Percentiles rank a stretch among this genome's conserved stretches.
Evolutionary conservation across 1,140 invertebrate genomes (phyloP).

Genomic region (Chrysopa pallens): DNA sequence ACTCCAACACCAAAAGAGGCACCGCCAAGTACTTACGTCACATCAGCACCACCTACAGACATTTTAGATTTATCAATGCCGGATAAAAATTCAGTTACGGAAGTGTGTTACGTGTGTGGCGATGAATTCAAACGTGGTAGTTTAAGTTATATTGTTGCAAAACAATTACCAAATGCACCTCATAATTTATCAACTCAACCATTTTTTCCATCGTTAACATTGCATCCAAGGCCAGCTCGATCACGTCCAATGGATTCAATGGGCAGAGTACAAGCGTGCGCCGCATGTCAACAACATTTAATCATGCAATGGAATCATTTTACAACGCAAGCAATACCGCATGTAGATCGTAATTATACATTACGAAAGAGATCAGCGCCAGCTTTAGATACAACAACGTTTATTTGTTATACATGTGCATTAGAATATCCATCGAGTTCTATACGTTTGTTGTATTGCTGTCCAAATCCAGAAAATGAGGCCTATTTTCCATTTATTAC

Average conservation of each 20-base stretch:
- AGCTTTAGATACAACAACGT: constrained; percentile 45
- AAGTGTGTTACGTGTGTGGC: constrained; percentile 79
- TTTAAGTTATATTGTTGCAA: constrained; percentile 41
- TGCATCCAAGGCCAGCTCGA: constrained; percentile 62
- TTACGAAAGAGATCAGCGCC: constrained; percentile 53
- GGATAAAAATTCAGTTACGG: constrained; percentile 73
- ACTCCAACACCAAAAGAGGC: constrained; percentile 20
- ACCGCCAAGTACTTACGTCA: constrained; percentile 8
- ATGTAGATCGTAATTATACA: constrained; percentile 58
- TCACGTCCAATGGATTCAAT: constrained; percentile 70
- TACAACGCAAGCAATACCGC: constrained; percentile 47
- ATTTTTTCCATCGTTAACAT: constrained; percentile 70
- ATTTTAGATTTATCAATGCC: constrained; percentile 79
- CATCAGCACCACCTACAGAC: constrained; percentile 30
- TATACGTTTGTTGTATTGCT: constrained; percentile 66
- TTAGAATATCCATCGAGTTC: constrained; percentile 54
- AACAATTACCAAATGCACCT: constrained; percentile 23
- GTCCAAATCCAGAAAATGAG: constrained; percentile 64
- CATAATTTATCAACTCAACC: constrained; percentile 32
- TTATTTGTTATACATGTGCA: constrained; percentile 79
- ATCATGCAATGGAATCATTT: constrained; percentile 64
- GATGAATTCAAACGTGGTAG: constrained; percentile 67
- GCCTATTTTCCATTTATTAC: constrained; percentile 78
- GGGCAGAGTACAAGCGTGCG: constrained; percentile 59
- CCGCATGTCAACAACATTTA: constrained; percentile 61